Conservation (phyloP, 2,113 vertebrate genomes). For the Thinocorus orbignyianus region DNA sequence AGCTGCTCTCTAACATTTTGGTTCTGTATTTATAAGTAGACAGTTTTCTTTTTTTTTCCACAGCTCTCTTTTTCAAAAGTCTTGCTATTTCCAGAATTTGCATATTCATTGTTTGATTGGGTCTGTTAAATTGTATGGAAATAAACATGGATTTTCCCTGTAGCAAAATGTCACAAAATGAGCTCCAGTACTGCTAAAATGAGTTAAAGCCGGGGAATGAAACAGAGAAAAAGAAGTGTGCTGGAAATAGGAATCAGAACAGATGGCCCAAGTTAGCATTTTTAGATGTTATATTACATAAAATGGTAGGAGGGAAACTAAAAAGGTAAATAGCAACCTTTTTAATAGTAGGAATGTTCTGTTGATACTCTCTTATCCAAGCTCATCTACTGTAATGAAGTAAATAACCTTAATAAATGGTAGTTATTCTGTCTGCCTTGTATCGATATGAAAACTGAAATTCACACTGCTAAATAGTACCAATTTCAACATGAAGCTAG, state of each 20-base stretch:
- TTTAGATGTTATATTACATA: slow-evolving; percentile 59
- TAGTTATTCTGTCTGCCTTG: background rate
- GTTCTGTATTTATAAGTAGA: background rate
- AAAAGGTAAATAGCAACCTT: slow-evolving; percentile 25
- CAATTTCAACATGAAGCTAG: background rate
- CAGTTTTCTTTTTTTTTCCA: background rate
- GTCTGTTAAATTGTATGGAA: slow-evolving; percentile 9
- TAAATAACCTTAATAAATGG: background rate
- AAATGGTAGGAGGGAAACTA: slow-evolving; percentile 43
- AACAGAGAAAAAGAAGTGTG: background rate
- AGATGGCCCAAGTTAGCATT: slow-evolving; percentile 50
- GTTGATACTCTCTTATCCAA: slow-evolving; percentile 34
- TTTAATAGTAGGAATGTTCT: slow-evolving; percentile 39
- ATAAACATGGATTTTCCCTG: slow-evolving; percentile 39
- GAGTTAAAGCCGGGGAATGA: slow-evolving; percentile 17
- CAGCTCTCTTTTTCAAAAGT: background rate
- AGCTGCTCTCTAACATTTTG: background rate
- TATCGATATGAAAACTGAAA: background rate
- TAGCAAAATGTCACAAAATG: slow-evolving; percentile 31
- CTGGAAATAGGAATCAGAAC: slow-evolving; percentile 50
- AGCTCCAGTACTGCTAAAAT: slow-evolving; percentile 26
- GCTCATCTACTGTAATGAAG: background rate
- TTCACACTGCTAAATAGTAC: background rate
- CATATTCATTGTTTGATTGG: slow-evolving; percentile 35
- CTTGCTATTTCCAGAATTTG: slow-evolving; percentile 4